Conservation (phyloP, 2,888 invertebrate species). For the Lasioglossum leucozonium region DNA sequence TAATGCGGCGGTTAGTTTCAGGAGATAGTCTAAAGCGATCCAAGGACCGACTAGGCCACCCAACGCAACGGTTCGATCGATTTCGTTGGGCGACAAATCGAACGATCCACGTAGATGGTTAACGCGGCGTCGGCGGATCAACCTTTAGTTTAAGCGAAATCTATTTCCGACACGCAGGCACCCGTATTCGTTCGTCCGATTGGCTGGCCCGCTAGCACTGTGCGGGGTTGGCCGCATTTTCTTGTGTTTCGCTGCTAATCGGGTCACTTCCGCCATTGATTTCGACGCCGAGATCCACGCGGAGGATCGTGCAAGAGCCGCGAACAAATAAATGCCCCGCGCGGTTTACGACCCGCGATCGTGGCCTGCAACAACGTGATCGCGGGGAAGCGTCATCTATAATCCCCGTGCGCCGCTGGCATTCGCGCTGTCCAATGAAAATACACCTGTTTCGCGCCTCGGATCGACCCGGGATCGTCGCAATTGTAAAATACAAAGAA, state of each 20-base stretch:
- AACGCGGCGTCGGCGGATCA: constrained; percentile 71
- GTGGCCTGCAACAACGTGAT: constrained; percentile 1
- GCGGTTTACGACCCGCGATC: neutral
- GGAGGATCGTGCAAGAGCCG: constrained; percentile 35
- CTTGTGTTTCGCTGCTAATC: constrained; percentile 79
- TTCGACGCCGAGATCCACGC: constrained; percentile 53
- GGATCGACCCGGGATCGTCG: neutral
- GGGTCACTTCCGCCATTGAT: constrained; percentile 82
- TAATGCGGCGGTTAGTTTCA: neutral
- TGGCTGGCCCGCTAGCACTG: constrained; percentile 76
- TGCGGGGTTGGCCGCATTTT: constrained; percentile 82
- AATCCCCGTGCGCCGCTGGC: constrained; percentile 16
- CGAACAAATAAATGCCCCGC: constrained; percentile 61
- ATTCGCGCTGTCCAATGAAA: constrained; percentile 5
- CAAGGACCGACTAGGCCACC: neutral
- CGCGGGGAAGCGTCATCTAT: constrained; percentile 24
- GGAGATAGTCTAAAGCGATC: constrained; percentile 7
- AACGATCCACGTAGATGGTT: constrained; percentile 61
- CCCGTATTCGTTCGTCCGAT: constrained; percentile 77
- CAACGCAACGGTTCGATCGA: constrained; percentile 12
- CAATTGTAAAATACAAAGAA: neutral
- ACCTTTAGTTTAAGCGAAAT: constrained; percentile 79
- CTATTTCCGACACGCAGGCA: constrained; percentile 81
- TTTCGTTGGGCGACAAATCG: constrained; percentile 45
- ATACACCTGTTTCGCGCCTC: constrained; percentile 19